Percentiles rank a stretch among this genome's conserved stretches.
These are phyloP conservation scores for Phyllotis vaccarum DNA, from an alignment of 2,797 vertebrate species.

Conservation along the genomic window DNA sequence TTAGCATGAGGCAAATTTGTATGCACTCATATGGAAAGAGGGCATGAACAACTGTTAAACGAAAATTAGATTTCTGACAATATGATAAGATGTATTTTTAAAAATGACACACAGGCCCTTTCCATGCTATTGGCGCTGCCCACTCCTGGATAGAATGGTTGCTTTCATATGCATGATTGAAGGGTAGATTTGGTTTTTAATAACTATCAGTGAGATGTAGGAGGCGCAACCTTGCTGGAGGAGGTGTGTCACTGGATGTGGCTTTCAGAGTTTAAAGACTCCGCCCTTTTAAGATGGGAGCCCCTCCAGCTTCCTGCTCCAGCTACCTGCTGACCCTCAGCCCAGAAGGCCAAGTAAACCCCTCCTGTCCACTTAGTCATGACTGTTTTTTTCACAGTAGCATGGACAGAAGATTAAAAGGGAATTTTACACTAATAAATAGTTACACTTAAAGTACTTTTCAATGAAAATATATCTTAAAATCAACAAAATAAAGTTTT, in stretches of 20 bases:
- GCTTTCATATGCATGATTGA: neutral
- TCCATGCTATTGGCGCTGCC: neutral
- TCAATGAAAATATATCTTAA: conserved; percentile 11
- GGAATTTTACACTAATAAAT: neutral
- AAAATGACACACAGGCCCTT: neutral
- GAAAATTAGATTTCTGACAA: neutral
- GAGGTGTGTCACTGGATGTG: neutral
- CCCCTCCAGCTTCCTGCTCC: neutral
- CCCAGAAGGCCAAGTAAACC: neutral
- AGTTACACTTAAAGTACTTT: neutral
- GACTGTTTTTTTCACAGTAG: neutral
- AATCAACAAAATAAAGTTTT: conserved; percentile 8
- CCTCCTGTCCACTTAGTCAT: neutral
- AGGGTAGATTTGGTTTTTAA: no score
- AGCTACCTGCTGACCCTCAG: neutral
- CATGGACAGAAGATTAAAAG: neutral
- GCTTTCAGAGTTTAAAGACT: neutral
- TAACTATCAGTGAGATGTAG: neutral
- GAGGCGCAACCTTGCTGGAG: neutral
- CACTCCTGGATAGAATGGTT: neutral
- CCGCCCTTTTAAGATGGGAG: neutral
- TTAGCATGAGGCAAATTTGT: neutral
- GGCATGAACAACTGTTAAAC: neutral
- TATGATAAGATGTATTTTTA: neutral
- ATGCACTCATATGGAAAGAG: neutral